Percentiles rank a stretch among this genome's conserved stretches.
Evolutionary conservation across 2,797 vertebrate species (phyloP).

Genomic region (Streptopelia turtur): DNA sequence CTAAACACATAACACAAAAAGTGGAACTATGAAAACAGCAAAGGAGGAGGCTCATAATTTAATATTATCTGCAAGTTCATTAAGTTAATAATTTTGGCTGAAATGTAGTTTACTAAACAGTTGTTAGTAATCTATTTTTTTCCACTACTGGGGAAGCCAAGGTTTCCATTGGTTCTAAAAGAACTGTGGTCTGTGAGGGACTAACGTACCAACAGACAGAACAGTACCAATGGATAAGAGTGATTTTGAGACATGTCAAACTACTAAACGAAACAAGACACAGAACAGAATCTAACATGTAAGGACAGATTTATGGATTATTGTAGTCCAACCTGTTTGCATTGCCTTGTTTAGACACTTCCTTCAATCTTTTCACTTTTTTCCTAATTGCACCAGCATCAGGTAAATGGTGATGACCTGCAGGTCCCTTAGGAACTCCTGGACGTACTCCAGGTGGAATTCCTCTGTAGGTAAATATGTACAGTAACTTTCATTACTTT

Average conservation of each 20-base stretch:
- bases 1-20: not conserved
- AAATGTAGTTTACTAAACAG: not conserved
- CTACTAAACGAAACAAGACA: conserved; percentile 29
- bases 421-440: conserved; percentile 78
- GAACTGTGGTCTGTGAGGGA: conserved; percentile 18
- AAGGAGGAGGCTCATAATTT: not conserved
- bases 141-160: not conserved
- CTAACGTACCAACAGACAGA: conserved; percentile 34
- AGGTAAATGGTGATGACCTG: conserved; percentile 70
- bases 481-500: conserved; percentile 69
- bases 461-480: conserved; percentile 74
- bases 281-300: conserved; percentile 54
- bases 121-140: not conserved
- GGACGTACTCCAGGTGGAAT: conserved; percentile 77
- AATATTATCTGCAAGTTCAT: not conserved
- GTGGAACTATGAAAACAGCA: not conserved
- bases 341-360: conserved; percentile 80
- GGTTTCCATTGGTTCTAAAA: not conserved
- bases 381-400: conserved; percentile 82
- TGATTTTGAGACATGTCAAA: not conserved
- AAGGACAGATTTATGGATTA: conserved; percentile 54
- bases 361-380: conserved; percentile 87
- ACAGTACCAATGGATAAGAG: conserved; percentile 12
- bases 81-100: not conserved
- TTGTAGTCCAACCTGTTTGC: conserved; percentile 73